Evolutionary conservation across 2,888 invertebrate genomes (phyloP).

Genomic region (Polymixis flavicincta): DNA sequence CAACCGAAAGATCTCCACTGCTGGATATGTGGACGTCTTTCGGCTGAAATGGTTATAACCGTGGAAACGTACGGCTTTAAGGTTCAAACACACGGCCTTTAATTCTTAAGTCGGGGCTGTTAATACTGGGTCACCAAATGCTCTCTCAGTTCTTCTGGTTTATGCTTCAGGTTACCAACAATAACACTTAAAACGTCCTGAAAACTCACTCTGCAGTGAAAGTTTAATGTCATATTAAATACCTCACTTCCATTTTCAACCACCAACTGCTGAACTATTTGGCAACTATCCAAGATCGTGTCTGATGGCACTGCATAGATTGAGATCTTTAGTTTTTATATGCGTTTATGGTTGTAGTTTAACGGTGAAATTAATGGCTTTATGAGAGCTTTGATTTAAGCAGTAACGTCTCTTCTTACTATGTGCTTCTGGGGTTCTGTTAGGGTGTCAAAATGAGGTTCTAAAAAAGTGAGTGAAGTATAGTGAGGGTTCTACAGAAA

Average conservation of each 20-base stretch:
- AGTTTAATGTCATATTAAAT: neutral
- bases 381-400: neutral
- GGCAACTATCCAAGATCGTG: slow-evolving; percentile 22
- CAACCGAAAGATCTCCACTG: too few species aligned
- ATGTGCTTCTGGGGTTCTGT: neutral
- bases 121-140: neutral
- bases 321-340: neutral
- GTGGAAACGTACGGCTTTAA: too few species aligned
- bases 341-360: slow-evolving; percentile 46
- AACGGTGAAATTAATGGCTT: too few species aligned
- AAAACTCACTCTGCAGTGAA: neutral
- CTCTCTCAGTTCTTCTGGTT: neutral
- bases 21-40: too few species aligned
- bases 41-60: too few species aligned
- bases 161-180: neutral
- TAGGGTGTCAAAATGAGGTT: neutral
- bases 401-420: neutral
- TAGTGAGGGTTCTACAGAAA: neutral
- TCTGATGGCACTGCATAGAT: neutral
- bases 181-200: neutral
- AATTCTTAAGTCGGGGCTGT: neutral
- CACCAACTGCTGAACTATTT: neutral
- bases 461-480: too few species aligned
- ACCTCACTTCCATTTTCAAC: neutral
- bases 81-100: too few species aligned